Evolutionary conservation across 2,113 vertebrate species (phyloP), one percentile per base, ranked within the genome.

Genomic region (Argyrosomus japonicus): DNA sequence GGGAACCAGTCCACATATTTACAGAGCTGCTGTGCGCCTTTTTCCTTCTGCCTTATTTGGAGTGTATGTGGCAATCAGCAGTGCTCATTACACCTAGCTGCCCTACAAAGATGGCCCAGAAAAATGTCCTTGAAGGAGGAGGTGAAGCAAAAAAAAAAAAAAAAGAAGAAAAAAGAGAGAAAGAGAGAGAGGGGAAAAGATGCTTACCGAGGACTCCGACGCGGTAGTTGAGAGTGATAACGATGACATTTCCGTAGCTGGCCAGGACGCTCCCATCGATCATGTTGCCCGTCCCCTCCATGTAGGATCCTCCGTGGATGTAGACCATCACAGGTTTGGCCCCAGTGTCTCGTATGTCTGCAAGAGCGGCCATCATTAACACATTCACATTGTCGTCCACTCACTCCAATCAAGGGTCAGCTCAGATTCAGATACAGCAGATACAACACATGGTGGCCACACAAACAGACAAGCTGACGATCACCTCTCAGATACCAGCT

Each of bases 271-370:
- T 99, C 92, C 97, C 98, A 63, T 99, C 98, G 68, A 99, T 99
- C 98, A 99, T 99, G 96, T 99, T 99, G 84, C 98, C 98, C 0
- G 98, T 99, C 85, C 98, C 98, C 93, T 99, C 98, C 98, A 99
- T 99, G 96, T 99, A 99, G 0, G 98, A 99, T 57, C 98, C 98
- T 21, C 98, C 98, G 0, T 99, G 98, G 94, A 99, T 99, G 77
- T 99, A 99, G 86, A 99, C 98, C 98, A 99, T 99, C 94, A 99
- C 98, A 1, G 98, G 98, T 92, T 99, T 99, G 96, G 98, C 97
- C 27, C 98, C 98, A 80, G 97, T 98, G 89, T 99, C 98, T 94
- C 98, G 97, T 94, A 99, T 99, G 96, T 99, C 98, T 99, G 97
- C 88, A 98, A 98, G 94, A 96, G 94, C 88, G 94, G 93, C 89